phyloP scores from a whole-genome alignment of 2,888 invertebrate species.

The Melipona bicolor region DNA sequence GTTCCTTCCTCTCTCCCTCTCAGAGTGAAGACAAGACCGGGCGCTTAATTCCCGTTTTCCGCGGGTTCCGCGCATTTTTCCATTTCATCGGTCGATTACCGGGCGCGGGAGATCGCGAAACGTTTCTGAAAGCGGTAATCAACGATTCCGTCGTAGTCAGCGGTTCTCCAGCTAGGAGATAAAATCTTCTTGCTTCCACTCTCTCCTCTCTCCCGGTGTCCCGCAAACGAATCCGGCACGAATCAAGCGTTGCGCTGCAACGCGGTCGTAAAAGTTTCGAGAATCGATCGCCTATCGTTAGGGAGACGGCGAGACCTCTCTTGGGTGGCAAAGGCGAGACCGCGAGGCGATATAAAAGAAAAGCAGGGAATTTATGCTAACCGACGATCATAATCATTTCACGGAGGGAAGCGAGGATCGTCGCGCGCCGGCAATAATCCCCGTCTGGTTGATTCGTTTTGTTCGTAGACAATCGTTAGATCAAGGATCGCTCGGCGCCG shows the following conservation, averaged over 20 bases:
- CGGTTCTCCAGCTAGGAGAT: slow-evolving; percentile 13
- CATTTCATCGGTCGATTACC: slow-evolving; percentile 36
- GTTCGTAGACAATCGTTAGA: slow-evolving; percentile 52
- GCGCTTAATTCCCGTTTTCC: slow-evolving; percentile 16
- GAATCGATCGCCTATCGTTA: slow-evolving; percentile 44
- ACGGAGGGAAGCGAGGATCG: slow-evolving; percentile 29
- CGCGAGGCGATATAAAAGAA: slow-evolving; percentile 13
- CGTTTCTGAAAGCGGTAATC: slow-evolving; percentile 50
- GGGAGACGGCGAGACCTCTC: slow-evolving; percentile 2
- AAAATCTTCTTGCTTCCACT: slow-evolving; percentile 28
- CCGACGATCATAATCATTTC: slow-evolving; percentile 54
- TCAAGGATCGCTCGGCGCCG: slow-evolving; percentile 52
- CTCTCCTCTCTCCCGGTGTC: not conserved
- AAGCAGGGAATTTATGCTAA: slow-evolving; percentile 53
- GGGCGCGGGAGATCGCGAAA: slow-evolving; percentile 29
- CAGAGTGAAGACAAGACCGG: not conserved
- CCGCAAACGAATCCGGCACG: not conserved
- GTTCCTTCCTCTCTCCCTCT: not conserved
- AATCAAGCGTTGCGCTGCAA: not conserved
- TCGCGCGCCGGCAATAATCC: slow-evolving; percentile 38
- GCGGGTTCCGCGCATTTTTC: slow-evolving; percentile 22
- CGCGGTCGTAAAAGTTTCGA: slow-evolving; percentile 45
- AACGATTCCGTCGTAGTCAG: slow-evolving; percentile 49
- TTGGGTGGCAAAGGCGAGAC: not conserved
- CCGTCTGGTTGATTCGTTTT: slow-evolving; percentile 45